Evolutionary conservation across 2,113 vertebrate species (phyloP), one percentile per base, ranked within the genome.

Genomic region (Labeo catla): DNA sequence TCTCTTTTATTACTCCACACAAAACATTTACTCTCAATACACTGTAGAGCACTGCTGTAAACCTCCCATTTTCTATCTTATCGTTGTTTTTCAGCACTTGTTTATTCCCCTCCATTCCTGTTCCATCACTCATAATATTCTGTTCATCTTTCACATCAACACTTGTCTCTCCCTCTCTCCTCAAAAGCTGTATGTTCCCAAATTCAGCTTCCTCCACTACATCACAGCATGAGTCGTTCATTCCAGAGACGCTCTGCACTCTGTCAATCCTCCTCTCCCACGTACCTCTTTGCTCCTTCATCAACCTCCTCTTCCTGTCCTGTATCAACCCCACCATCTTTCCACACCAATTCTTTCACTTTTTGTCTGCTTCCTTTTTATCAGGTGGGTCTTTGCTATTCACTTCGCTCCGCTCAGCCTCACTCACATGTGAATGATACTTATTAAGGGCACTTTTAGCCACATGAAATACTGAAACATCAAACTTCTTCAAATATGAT

Each of bases 71-170:
- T 9, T 43, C 34, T 68, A 39, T 34, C 4, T 66, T 8, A 49
- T 43, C 4, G 1, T 12, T 12, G 61, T 49, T 7, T 15, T 45
- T 28, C 57, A 49, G 23, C 21, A 61, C 54, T 61, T 0, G 11
- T 81, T 81, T 66, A 9, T 65, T 21, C 34, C 54, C 36, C 39
- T n/a, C 45, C 21, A 9, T 23, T 47, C 43, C 2, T 81, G 15
- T 79, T n/a, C 16, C 16, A 59, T 43, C 19, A 11, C 52, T 79
- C 34, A 77, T 36, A 79, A 36, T 59, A 61, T 81, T 81, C 21
- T 23, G 43, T 81, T 66, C 79, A 65, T 81, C n/a, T 39, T 61
- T 63, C 61, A 81, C n/a, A n/a, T 63, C 19, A 61, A 80, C 54
- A 80, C 36, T 23, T 12, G n/a, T 28, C 21, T 34, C 39, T 81